Percentiles rank a stretch among this genome's conserved stretches.
These are phyloP conservation scores for Botia kubotai DNA, from an alignment of 2,797 vertebrate genomes.

Conservation along the genomic window DNA sequence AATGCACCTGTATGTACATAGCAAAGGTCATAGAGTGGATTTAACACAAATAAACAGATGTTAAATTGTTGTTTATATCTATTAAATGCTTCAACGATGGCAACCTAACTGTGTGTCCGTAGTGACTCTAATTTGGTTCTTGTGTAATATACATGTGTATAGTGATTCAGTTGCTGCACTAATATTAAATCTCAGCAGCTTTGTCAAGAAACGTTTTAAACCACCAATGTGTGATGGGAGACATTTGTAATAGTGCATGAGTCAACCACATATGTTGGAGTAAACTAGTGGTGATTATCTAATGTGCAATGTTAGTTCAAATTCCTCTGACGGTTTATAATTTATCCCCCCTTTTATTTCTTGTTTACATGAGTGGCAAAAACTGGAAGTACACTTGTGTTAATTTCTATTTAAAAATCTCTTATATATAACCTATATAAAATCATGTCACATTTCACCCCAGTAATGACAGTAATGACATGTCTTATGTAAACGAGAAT, in stretches of 20 bases:
- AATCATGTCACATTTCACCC: too few species aligned
- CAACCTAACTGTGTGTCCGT: neutral
- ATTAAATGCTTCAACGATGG: slow-evolving; percentile 34
- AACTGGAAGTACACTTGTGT: neutral
- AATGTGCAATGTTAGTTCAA: neutral
- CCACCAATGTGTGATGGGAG: neutral
- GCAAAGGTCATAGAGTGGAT: slow-evolving; percentile 64
- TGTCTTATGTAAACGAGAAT: too few species aligned
- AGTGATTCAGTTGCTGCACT: neutral
- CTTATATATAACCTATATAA: neutral
- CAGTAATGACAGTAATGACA: too few species aligned
- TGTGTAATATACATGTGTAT: neutral
- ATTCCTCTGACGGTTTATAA: neutral
- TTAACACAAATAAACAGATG: slow-evolving; percentile 77
- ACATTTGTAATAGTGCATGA: neutral
- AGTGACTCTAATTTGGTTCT: neutral
- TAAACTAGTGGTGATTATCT: neutral
- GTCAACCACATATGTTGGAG: neutral
- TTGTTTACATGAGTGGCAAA: neutral
- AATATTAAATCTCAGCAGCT: neutral
- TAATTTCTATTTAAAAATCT: neutral
- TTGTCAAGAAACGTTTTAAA: neutral
- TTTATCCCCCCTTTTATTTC: too few species aligned
- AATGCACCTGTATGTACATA: slow-evolving; percentile 78
- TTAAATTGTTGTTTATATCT: slow-evolving; percentile 56